Evolutionary conservation across 2,113 vertebrate genomes (phyloP).

Genomic region (Paralichthys olivaceus): DNA sequence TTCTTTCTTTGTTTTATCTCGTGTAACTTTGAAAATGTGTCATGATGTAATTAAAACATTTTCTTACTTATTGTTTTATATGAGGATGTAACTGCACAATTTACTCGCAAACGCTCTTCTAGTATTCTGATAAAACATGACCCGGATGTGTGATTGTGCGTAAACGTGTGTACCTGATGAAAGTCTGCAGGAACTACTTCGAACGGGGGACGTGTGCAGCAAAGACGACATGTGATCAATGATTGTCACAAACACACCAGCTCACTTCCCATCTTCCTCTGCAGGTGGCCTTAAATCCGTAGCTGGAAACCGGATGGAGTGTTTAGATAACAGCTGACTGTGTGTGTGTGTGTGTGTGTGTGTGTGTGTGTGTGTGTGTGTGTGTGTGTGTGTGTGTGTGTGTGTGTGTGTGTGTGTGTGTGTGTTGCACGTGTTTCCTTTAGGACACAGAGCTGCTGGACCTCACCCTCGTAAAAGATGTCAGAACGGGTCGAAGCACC

Average conservation of each 20-base stretch:
- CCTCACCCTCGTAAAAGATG: conserved; percentile 82
- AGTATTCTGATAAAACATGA: too few relatives aligned
- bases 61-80: too few relatives aligned
- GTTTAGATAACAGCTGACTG: conserved; percentile 30
- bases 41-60: too few relatives aligned
- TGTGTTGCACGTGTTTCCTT: conserved; percentile 18
- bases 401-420: conserved; percentile 20
- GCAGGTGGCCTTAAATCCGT: conserved; percentile 43
- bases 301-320: conserved; percentile 44
- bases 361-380: conserved; percentile 11
- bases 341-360: conserved; percentile 16
- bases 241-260: conserved; percentile 2
- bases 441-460: conserved; percentile 85
- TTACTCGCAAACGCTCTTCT: too few relatives aligned
- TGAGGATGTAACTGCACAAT: too few relatives aligned
- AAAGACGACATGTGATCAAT: conserved; percentile 10
- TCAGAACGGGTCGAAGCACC: conserved; percentile 83
- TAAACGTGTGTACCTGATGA: too few relatives aligned
- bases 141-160: too few relatives aligned
- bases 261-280: conserved; percentile 4
- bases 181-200: too few relatives aligned
- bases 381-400: conserved; percentile 26
- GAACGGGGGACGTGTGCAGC: not conserved
- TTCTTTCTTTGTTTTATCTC: too few relatives aligned
- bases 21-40: too few relatives aligned